Base-by-base conservation (phyloP, 2,888 invertebrate genomes). In the Arenicola marina region DNA sequence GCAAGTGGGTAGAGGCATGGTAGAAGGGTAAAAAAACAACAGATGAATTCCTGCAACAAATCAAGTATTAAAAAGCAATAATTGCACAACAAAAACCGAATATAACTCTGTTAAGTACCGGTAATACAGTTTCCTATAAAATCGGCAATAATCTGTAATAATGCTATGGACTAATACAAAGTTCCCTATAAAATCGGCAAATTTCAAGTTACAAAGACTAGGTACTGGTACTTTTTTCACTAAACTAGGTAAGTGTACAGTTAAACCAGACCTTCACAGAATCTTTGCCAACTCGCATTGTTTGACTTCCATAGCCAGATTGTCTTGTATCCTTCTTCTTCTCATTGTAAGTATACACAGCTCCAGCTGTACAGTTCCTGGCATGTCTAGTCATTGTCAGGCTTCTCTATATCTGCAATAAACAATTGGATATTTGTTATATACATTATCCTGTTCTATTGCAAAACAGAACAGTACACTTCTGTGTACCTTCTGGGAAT, bases 331-430 rank as follows among this genome's bases (percentile, higher is more conserved):
- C 98, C 80, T 95, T 95, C 82, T 95, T 92, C 85, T 95, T 93
- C 81, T 99, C 99, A 76, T 96, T 93, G 77, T 99, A 98, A 0
- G 98, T 95, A 82, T 99, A 99, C 11, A 98, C 97, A 7, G 97
- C 93, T 61, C 96, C 95, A 0, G 99, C 98, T 1, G 99, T 99
- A 78, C 95, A 95, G 85, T 99, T 99, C 83, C 94, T 90, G 11
- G 96, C 98, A 81, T 99, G 99, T 59, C 99, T 88, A 4, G 86
- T 86, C 86, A 86, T 86, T 24, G 38, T 38, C 38, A 38, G 38
- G 38, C 18, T 38, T 38, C 11, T 38, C 11, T 38, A 15, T 38
- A 38, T 38, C 38, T 38, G 38, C 38, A 38, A 38, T 38, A 15
- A 38, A 38, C 11, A 15, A 38, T 38, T 15, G 11, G 18, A 38